A percentile compares a stretch with the other conserved stretches of the same genome.
phyloP scores from a whole-genome alignment of 2,797 vertebrate genomes.

The Etheostoma perlongum region DNA sequence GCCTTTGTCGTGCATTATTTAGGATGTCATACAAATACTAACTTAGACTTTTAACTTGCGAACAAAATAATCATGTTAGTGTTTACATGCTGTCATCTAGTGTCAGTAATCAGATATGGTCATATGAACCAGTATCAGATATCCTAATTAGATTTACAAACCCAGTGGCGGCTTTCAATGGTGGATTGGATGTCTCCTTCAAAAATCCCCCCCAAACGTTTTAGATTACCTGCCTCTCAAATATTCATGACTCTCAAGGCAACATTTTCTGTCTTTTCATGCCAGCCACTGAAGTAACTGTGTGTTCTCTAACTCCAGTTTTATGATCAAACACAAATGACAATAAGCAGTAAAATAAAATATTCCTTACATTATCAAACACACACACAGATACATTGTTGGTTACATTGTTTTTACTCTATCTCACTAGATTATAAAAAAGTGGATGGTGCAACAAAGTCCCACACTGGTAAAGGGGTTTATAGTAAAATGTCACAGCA shows the following conservation, averaged over 20 bases:
- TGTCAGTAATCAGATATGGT: slow-evolving; percentile 79
- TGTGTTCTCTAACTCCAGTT: neutral
- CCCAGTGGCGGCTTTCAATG: slow-evolving; percentile 77
- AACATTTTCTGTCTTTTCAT: slow-evolving; percentile 68
- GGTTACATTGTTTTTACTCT: neutral
- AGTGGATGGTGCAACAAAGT: neutral
- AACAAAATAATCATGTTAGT: slow-evolving; percentile 42
- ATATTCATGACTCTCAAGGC: slow-evolving; percentile 81
- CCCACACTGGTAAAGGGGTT: neutral
- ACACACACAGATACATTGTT: neutral
- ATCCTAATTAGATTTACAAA: slow-evolving; percentile 88
- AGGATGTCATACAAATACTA: slow-evolving; percentile 7
- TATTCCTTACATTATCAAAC: neutral
- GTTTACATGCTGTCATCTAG: slow-evolving; percentile 67
- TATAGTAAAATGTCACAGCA: too few relatives aligned
- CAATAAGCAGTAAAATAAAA: neutral
- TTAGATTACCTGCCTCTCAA: slow-evolving; percentile 83
- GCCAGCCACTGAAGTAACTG: slow-evolving; percentile 29
- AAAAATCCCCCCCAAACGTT: slow-evolving; percentile 80
- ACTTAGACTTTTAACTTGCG: slow-evolving; percentile 34
- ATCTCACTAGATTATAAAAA: neutral
- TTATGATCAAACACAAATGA: slow-evolving; percentile 1
- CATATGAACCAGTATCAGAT: slow-evolving; percentile 70
- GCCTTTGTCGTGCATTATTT: slow-evolving; percentile 17
- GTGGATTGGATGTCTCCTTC: slow-evolving; percentile 84